Base-by-base conservation (phyloP, 2,888 invertebrate species). In the Cosmia trapezina region DNA sequence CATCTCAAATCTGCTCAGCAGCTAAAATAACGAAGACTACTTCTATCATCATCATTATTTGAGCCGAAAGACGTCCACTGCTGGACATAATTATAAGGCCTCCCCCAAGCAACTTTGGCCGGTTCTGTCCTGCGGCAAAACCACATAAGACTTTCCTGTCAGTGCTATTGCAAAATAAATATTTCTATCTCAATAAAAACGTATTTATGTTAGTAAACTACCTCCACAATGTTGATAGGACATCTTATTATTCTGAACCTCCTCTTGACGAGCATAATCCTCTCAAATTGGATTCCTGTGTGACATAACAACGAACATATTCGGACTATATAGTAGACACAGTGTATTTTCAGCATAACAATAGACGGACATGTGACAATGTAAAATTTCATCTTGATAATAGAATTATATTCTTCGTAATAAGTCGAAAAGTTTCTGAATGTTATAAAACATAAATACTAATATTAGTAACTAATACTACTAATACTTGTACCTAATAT, bases 211-310 rank as follows among this genome's bases (percentile, higher is more conserved):
- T 37, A 37, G 65, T 57, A 76, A 81, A n/a, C 37, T n/a, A 64
- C 49, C 41, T 59, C 17, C 14, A 63, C 22, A 63, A 60, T 61
- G 61, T 63, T 66, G 4, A 56, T 9, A 60, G 33, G n/a, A 37
- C 45, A 54, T 81, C 61, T 81, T 65, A 65, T 81, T 56, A 78
- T 81, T 70, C 76, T 49, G 64, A 72, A 83, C 78, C 81, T 90
- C 88, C 89, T 89, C 67, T 64, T 81, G 62, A 61, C 47, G 51
- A 64, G 33, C 37, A 66, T 72, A 78, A 80, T 77, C 90, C 89
- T 82, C 85, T 83, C 85, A 91, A 91, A 93, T 93, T 92, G 92
- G 89, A 91, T 91, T 67, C 67, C 89, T 90, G 89, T 85, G 87
- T 89, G 89, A 89, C 86, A 88, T 88, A 88, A 89, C 72, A 62